Percentiles rank a stretch among this genome's conserved stretches.
These are phyloP conservation scores for Pampusana beccarii DNA, from an alignment of 2,113 vertebrate genomes.

Conservation along the genomic window DNA sequence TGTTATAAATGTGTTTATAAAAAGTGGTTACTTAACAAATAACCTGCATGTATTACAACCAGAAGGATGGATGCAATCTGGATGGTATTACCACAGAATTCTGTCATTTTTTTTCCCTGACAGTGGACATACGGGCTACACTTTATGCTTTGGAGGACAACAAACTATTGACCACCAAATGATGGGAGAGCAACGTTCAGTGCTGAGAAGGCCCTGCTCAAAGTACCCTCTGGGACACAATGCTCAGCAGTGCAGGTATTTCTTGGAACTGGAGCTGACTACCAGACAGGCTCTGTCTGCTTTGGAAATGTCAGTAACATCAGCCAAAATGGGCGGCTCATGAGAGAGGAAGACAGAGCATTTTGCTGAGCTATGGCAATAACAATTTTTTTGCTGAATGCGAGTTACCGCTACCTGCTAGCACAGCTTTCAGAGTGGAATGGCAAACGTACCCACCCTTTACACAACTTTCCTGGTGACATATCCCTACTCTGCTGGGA, in stretches of 20 bases:
- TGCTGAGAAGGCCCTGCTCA: neutral
- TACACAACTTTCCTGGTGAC: neutral
- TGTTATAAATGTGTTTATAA: neutral
- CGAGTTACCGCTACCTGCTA: neutral
- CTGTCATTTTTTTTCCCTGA: neutral
- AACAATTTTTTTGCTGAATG: neutral
- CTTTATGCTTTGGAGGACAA: neutral
- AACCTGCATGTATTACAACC: neutral
- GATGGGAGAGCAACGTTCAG: accelerated
- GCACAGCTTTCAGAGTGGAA: neutral
- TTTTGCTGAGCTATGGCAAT: neutral
- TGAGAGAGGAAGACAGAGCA: neutral
- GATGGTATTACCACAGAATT: neutral
- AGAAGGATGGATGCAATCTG: neutral
- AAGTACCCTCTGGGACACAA: neutral
- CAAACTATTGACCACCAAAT: neutral
- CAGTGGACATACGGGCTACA: neutral
- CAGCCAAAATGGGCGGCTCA: neutral
- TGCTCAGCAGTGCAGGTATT: neutral
- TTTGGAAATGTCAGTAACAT: neutral
- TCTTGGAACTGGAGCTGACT: constrained; percentile 30
- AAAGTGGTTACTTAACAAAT: neutral
- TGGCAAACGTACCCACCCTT: neutral
- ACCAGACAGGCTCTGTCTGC: neutral
- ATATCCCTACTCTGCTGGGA: neutral